Evolutionary conservation across 2,797 vertebrate genomes (phyloP), one percentile per base, ranked within the genome.

Genomic region (Pelobates cultripes): DNA sequence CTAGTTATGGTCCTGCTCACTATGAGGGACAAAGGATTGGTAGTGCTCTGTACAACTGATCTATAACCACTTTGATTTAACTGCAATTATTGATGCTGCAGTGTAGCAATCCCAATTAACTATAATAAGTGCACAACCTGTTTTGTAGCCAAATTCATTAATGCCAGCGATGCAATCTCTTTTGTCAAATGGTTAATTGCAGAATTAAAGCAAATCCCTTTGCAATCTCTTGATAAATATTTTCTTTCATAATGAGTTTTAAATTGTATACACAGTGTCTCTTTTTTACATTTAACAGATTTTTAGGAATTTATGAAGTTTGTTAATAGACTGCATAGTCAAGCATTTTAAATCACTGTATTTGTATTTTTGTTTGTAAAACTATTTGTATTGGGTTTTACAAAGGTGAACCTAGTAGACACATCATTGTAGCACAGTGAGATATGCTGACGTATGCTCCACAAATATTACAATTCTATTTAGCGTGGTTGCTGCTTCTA

Each of bases 261-360:
- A 67, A 70, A 70, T 10, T 43, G 43, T 43, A 70, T 70, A 70
- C 42, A 43, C 68, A 70, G 3, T 60, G 57, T 60, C 57, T 45
- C 7, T 43, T 14, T 15, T 44, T 44, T 43, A 2, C 14, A 7
- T 14, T 70, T 43, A 70, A 14, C 14, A 14, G 43, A n/a, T 70
- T 14, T 14, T 44, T 70, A 8, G 44, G 44, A 70, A 13, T 3
- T 3, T 5, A 43, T 7, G 43, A 43, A 43, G 43, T 10, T 43
- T 43, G 4, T 70, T 43, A 70, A 70, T 70, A 14, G 12, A 44
- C 67, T 14, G 14, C 42, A 4, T 43, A 13, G 13, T 70, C 41
- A 43, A 10, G 6, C 44, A 14, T 60, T 4, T 60, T 15, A 14
- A 13, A 10, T 15, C 15, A 9, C 4, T 3, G 10, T 13, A 4